Conservation (phyloP, 2,797 vertebrate genomes). For the Epinephelus coioides region DNA sequence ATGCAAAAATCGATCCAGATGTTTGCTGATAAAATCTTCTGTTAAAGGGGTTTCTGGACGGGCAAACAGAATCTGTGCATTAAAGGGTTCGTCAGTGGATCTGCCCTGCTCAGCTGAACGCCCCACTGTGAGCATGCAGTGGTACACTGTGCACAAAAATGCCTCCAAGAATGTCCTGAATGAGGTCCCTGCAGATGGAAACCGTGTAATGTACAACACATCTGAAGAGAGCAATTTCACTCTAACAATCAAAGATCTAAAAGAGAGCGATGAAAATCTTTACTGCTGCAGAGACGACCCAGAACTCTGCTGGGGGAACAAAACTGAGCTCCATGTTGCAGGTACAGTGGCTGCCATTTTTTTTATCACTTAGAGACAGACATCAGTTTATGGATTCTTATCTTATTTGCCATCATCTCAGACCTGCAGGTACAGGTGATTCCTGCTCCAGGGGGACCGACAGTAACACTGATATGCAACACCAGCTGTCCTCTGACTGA, state of each 20-base stretch:
- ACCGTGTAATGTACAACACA: neutral
- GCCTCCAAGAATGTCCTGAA: fast-evolving
- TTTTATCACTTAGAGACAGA: neutral
- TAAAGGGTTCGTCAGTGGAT: conserved; percentile 51
- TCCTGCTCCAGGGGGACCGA: conserved; percentile 12
- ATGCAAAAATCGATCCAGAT: neutral
- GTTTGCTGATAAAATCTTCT: neutral
- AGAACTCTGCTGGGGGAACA: fast-evolving
- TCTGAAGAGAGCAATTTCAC: neutral
- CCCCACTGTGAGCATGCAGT: neutral
- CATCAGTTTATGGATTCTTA: fast-evolving
- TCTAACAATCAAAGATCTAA: conserved; percentile 38
- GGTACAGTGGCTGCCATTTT: conserved; percentile 4
- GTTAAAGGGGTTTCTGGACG: conserved; percentile 22
- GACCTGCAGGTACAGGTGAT: conserved; percentile 59
- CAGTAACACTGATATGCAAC: conserved; percentile 52
- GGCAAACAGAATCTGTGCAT: conserved; percentile 28
- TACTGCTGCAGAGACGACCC: conserved; percentile 32
- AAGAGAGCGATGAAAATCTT: fast-evolving
- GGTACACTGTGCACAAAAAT: neutral
- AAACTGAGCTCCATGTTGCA: neutral
- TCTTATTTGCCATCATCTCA: neutral
- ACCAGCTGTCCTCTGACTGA: conserved; percentile 50
- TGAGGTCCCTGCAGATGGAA: neutral
- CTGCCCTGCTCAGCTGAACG: conserved; percentile 24